Conservation (phyloP, 1,140 invertebrate species). For the Pogonus chalceus region DNA sequence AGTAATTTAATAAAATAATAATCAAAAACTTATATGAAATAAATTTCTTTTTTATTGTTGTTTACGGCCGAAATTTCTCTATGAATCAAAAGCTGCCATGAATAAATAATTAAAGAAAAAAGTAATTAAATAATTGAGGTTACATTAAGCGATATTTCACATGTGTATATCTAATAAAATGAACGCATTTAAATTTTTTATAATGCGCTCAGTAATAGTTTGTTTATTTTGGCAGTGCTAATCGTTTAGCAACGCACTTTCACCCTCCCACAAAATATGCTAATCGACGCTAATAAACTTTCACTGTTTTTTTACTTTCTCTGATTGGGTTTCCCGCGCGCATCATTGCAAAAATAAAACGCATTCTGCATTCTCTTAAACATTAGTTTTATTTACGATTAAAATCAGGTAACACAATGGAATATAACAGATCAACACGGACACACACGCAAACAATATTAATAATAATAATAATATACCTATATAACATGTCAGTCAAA, state of each 20-base stretch:
- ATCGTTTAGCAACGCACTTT: background rate
- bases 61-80: too few relatives aligned
- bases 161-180: too few relatives aligned
- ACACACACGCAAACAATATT: background rate
- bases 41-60: too few relatives aligned
- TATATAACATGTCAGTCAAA: slow-evolving; percentile 2
- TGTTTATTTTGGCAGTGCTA: background rate
- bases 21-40: too few relatives aligned
- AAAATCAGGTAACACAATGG: background rate
- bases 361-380: background rate
- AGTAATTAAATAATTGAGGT: too few relatives aligned
- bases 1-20: too few relatives aligned
- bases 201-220: too few relatives aligned
- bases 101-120: too few relatives aligned
- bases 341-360: background rate
- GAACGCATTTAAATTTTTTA: too few relatives aligned
- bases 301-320: slow-evolving; percentile 6
- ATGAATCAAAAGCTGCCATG: too few relatives aligned
- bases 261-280: background rate
- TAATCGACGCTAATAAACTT: background rate
- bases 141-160: too few relatives aligned
- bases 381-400: background rate
- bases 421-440: background rate
- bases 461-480: too few relatives aligned
- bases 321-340: background rate